Conservation (phyloP, 2,113 vertebrate species). For the Erpornis zantholeuca region DNA sequence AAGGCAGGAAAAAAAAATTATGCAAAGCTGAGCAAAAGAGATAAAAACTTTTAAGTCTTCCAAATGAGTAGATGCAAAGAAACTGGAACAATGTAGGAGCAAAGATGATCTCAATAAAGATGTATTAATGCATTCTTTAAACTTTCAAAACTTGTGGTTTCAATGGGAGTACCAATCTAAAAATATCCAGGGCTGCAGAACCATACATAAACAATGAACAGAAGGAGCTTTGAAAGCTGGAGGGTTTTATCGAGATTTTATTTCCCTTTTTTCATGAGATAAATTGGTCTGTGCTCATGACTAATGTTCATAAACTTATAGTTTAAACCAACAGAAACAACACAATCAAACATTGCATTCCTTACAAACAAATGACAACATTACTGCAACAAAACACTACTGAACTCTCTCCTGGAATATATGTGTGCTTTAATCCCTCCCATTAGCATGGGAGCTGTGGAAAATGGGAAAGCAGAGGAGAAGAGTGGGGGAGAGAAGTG, state of each 20-base stretch:
- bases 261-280: not conserved
- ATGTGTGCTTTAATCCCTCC: not conserved
- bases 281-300: not conserved
- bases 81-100: not conserved
- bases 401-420: not conserved
- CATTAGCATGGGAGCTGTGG: not conserved
- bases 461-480: not conserved
- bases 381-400: not conserved
- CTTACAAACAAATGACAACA: not conserved
- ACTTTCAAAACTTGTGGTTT: slow-evolving; percentile 17
- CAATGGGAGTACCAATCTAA: slow-evolving; percentile 13
- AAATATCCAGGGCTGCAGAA: slow-evolving; percentile 31
- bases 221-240: slow-evolving; percentile 23
- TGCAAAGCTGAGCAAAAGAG: not conserved
- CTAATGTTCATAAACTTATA: not conserved
- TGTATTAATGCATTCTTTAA: not conserved
- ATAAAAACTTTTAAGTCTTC: not conserved
- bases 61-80: not conserved
- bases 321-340: not conserved
- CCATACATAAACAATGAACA: slow-evolving; percentile 14
- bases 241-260: slow-evolving; percentile 25
- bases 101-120: not conserved
- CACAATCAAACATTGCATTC: not conserved
- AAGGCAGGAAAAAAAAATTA: not conserved
- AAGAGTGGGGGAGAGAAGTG: not conserved